phyloP scores from a whole-genome alignment of 2,888 invertebrate genomes.

The Pharmacophagus antenor region DNA sequence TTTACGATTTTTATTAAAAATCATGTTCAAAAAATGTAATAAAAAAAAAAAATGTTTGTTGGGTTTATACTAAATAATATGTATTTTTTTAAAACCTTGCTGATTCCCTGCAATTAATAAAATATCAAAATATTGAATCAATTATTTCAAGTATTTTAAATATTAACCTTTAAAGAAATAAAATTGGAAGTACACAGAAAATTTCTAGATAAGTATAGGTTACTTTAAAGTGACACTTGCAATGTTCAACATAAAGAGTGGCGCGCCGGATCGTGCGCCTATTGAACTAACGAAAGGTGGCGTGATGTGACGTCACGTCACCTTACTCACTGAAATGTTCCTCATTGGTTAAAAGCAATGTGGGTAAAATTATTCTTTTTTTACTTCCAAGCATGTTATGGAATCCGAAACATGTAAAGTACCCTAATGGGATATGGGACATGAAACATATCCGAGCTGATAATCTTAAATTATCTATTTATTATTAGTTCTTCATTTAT shows the following conservation, averaged over 20 bases:
- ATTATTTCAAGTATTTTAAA: too few species aligned
- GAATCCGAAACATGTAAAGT: slow-evolving; percentile 27
- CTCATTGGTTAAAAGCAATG: slow-evolving; percentile 54
- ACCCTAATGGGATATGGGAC: background rate
- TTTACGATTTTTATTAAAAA: too few species aligned
- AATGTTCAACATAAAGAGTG: slow-evolving; percentile 36
- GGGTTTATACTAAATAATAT: too few species aligned
- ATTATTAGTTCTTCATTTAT: background rate
- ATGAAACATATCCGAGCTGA: background rate
- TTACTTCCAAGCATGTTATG: slow-evolving; percentile 12
- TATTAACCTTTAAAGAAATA: too few species aligned
- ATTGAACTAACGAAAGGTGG: slow-evolving; percentile 76
- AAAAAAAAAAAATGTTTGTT: too few species aligned
- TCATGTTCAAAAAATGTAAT: too few species aligned
- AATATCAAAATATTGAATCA: too few species aligned
- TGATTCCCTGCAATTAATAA: too few species aligned
- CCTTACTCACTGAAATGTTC: slow-evolving; percentile 66
- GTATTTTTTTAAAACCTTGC: too few species aligned
- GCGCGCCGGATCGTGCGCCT: slow-evolving; percentile 65
- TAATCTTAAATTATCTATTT: background rate
- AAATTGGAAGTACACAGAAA: too few species aligned
- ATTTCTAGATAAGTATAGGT: too few species aligned
- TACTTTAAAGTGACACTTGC: too few species aligned
- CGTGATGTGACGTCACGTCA: slow-evolving; percentile 78
- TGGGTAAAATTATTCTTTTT: slow-evolving; percentile 31